Evolutionary conservation across 2,113 vertebrate species (phyloP).

Genomic region (Physeter macrocephalus): DNA sequence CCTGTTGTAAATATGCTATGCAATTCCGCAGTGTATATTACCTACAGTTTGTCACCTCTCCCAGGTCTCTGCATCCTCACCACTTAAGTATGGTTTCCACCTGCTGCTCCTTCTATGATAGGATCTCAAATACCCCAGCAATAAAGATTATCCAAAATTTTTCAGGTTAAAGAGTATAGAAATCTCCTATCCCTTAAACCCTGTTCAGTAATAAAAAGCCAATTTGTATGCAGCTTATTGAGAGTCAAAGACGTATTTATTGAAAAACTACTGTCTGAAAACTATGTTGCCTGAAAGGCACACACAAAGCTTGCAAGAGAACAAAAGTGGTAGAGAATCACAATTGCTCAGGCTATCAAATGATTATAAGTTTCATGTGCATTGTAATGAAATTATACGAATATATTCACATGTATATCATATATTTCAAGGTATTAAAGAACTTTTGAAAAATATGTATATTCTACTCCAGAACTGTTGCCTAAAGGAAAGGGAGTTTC

Average conservation of each 20-base stretch:
- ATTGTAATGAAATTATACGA: background rate
- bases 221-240: background rate
- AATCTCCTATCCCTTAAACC: background rate
- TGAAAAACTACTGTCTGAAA: background rate
- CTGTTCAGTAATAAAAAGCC: background rate
- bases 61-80: background rate
- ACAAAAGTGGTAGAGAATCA: background rate
- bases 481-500: background rate
- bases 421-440: background rate
- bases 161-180: background rate
- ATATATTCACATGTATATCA: background rate
- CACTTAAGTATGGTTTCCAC: background rate
- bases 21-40: background rate
- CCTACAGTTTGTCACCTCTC: background rate
- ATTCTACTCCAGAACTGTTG: background rate
- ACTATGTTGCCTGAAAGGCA: background rate
- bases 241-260: background rate
- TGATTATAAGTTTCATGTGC: background rate
- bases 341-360: background rate
- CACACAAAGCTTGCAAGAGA: background rate
- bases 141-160: background rate
- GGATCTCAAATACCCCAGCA: background rate
- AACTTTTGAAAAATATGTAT: background rate
- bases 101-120: background rate
- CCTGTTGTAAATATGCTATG: constrained; percentile 1